Conservation (phyloP, 2,888 invertebrate species). For the Sarcophaga subvicina region DNA sequence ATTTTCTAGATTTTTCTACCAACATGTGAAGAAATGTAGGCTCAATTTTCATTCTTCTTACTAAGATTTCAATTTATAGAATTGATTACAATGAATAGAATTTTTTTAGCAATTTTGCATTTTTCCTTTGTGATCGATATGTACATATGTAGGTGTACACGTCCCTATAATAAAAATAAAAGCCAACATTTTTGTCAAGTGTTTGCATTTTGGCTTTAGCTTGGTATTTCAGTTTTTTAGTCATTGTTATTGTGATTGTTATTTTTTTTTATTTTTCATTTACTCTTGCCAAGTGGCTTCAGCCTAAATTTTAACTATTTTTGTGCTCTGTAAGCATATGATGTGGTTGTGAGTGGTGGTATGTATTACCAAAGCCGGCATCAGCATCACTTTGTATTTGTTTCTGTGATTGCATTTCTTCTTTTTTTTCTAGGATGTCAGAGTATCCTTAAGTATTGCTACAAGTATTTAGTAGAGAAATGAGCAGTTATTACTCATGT, state of each 20-base stretch:
- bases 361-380: not conserved
- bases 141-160: too few species aligned
- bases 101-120: too few species aligned
- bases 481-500: constrained; percentile 29
- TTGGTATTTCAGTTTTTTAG: not conserved
- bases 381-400: not conserved
- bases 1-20: too few species aligned
- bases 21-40: too few species aligned
- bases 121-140: too few species aligned
- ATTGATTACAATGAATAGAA: too few species aligned
- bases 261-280: constrained; percentile 23
- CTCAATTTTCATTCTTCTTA: too few species aligned
- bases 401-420: not conserved
- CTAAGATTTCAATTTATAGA: too few species aligned
- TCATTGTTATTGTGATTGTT: constrained; percentile 27
- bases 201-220: constrained; percentile 28
- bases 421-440: constrained; percentile 22
- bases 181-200: not conserved
- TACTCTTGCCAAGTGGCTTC: constrained; percentile 43
- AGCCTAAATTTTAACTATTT: constrained; percentile 44
- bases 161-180: too few species aligned
- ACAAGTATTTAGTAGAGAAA: constrained; percentile 42
- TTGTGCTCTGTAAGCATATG: constrained; percentile 10
- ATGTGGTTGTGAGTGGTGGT: constrained; percentile 15
- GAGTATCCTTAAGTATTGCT: constrained; percentile 21